Evolutionary conservation across 2,888 invertebrate species (phyloP), one percentile per base, ranked within the genome.

Genomic region (Ditylenchus weischeri): DNA sequence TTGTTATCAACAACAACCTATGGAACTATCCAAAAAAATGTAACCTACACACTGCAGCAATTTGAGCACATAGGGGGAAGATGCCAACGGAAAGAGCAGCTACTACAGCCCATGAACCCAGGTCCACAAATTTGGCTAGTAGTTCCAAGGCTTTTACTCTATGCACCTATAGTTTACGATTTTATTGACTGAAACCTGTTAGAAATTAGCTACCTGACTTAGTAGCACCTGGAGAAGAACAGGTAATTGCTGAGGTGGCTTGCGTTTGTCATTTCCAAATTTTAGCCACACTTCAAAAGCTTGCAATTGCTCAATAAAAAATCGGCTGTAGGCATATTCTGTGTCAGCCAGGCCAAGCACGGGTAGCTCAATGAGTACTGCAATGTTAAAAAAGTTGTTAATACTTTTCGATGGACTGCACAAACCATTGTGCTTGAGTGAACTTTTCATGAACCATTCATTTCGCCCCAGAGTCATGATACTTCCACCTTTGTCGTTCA

Each of bases 31-130:
- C 2, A 29, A 29, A 29, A 29, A 2, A 29, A 29, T 29, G 2
- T 29, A 29, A 29, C 54, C 11, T 54, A 54, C 69, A 65, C 79
- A 93, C 86, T 98, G 96, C 78, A 98, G 87, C 77, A 99, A 86
- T 85, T 95, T 95, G 65, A 98, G 88, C 79, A 98, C 94, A 85
- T 98, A 98, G 0, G 98, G n/a, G 98, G 85, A 96, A 98, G 83
- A 98, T 96, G 76, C 98, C 81, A 58, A 98, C 98, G 65, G 91
- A 91, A 35, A 99, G 87, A 64, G 95, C 94, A 84, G 87, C 81
- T 35, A 74, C 73, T 57, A 96, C 96, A 18, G 96, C 95, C 91
- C 91, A 91, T 0, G 90, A 90, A 57, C 98, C 98, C 71, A 96
- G 88, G 85, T 98, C 93, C 69, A 99, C 87, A 86, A 95, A 98